phyloP scores from a whole-genome alignment of 1,140 invertebrate species.

The Fopius arisanus region DNA sequence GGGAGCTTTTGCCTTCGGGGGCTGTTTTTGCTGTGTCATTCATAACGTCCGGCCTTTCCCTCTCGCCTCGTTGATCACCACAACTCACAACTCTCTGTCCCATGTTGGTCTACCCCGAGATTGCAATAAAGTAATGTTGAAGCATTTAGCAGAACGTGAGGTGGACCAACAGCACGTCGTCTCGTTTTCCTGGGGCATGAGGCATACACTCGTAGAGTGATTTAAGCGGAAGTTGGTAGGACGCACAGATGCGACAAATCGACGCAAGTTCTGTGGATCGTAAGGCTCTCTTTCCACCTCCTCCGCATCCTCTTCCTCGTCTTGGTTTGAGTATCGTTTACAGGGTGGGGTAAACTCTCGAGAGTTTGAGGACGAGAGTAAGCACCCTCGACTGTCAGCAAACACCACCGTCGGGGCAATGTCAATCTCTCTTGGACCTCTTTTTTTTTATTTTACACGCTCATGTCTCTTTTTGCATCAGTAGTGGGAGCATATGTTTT shows the following conservation, averaged over 20 bases:
- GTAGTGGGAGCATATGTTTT: neutral
- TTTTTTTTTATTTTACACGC: neutral
- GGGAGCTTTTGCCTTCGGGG: neutral
- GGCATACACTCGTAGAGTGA: conserved; percentile 47
- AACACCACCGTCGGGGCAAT: neutral
- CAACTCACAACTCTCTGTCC: conserved; percentile 18
- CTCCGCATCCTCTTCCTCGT: too few relatives aligned
- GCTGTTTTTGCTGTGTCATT: conserved; percentile 52
- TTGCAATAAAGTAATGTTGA: conserved; percentile 23
- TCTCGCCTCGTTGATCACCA: conserved; percentile 34
- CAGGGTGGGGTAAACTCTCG: conserved; percentile 4
- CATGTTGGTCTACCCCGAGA: neutral
- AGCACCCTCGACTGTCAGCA: neutral
- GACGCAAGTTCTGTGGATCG: conserved; percentile 58
- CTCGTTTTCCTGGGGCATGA: conserved; percentile 24
- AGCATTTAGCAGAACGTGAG: conserved; percentile 8
- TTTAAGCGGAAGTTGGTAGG: conserved; percentile 57
- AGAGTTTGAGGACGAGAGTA: neutral
- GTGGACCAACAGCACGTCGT: neutral
- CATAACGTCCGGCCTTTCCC: conserved; percentile 48
- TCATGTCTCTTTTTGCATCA: neutral
- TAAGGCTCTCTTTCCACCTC: conserved; percentile 38
- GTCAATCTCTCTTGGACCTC: neutral
- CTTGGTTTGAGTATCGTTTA: conserved; percentile 9
- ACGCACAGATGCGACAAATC: conserved; percentile 64